Evolutionary conservation across 2,888 invertebrate species (phyloP), one percentile per base, ranked within the genome.

Genomic region (Galerucella pusilla): DNA sequence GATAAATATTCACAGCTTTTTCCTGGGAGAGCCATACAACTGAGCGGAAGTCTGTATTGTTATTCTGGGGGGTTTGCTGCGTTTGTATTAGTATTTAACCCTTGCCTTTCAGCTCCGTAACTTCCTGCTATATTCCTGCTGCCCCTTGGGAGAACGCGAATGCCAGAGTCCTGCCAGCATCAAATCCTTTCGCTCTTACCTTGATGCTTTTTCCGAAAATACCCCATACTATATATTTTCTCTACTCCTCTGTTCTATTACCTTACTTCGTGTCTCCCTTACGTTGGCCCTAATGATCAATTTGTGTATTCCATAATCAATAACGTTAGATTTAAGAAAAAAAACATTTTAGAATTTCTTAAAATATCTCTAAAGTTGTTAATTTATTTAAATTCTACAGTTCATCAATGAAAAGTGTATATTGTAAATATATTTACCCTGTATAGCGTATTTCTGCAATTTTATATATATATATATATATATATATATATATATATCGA

Each of bases 1-100:
- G 87, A 88, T 88, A 88, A 88, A 88, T 88, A 88, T 87, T 87
- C 87, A 85, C 87, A 85, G 87, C 87, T 88, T 88, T 88, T 88
- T 88, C 87, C 88, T 88, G 86, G 84, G 87, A 88, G 87, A 86
- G 87, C 86, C 86, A 87, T 87, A 87, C 86, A 85, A 84, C 80
- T 79, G 81, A 80, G 81, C 86, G 86, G 87, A 88, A 86, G 87
- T 84, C 85, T 83, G 86, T 85, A 87, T 87, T 88, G 87, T 88
- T 87, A 87, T 87, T 86, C 87, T 84, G 85, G 82, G 83, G 85
- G 86, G 86, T 85, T 84, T 85, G 85, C 86, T 85, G 85, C 86
- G 85, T 86, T 87, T 87, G 86, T 87, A 86, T 87, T 86, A 86
- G 87, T 87, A 86, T 86, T 87, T 87, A 88, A 87, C 87, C 87